A percentile compares a stretch with the other conserved stretches of the same genome.
Conservation (phyloP, 35 echinoderm and acorn worm genomes). For the Ophioderma brevispina region DNA sequence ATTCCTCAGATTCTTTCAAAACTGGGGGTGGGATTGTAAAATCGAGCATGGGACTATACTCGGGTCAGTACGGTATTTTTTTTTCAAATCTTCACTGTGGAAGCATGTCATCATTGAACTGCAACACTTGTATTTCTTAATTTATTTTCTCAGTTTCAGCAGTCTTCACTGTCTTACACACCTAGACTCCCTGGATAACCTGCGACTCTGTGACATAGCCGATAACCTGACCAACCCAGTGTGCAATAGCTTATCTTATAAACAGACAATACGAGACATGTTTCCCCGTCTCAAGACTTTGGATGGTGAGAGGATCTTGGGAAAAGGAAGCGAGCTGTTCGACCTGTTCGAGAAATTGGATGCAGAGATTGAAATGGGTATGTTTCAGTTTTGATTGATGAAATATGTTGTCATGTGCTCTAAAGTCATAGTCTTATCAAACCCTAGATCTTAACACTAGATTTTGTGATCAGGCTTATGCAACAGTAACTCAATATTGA, state of each 20-base stretch:
- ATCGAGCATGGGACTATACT: too few relatives aligned
- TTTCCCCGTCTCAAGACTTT: conserved; percentile 63
- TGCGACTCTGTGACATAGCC: conserved; percentile 51
- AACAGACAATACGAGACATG: conserved; percentile 36
- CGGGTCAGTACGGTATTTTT: too few relatives aligned
- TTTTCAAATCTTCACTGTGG: neutral
- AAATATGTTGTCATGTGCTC: too few relatives aligned
- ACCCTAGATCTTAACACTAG: too few relatives aligned
- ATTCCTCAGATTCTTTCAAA: too few relatives aligned
- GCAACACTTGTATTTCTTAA: neutral
- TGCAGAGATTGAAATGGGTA: conserved; percentile 25
- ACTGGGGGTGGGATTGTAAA: too few relatives aligned
- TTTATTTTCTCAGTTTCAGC: neutral
- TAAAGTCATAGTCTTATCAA: too few relatives aligned
- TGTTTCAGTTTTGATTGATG: too few relatives aligned
- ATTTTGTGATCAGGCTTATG: too few relatives aligned
- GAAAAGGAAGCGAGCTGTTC: conserved; percentile 74
- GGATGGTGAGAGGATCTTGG: conserved; percentile 80
- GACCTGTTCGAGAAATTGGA: conserved; percentile 57
- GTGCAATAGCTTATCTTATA: conserved; percentile 64
- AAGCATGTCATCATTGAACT: too few relatives aligned
- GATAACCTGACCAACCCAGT: conserved; percentile 71
- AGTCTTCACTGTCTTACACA: conserved; percentile 43
- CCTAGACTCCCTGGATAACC: conserved; percentile 45
- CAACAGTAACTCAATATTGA: too few relatives aligned